Base-by-base conservation (phyloP, 2,888 invertebrate genomes). In the Dilophus febrilis region DNA sequence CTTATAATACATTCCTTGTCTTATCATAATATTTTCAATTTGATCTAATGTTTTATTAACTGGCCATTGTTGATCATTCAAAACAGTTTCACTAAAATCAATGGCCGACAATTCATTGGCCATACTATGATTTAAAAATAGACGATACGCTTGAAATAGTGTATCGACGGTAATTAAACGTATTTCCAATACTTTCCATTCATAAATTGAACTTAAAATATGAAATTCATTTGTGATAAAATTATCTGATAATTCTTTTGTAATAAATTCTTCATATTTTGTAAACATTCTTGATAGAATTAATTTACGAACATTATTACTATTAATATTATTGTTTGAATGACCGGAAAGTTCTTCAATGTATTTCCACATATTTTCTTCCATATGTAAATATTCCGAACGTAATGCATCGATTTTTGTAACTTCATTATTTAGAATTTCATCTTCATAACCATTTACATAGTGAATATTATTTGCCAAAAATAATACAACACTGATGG, bases 91-190 rank as follows among this genome's bases (percentile, higher is more conserved):
- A 1, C 76, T 71, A 45, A 85, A 58, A 56, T 79, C 76, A 40
- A 70, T 54, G 69, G 79, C 67, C 5, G 71, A 67, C 33, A 65
- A 63, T 42, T 64, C 57, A 37, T 64, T 55, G 53, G 61, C 27
- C 55, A 54, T 35, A 63, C 61, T 16, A 36, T 45, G 43, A 35
- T 44, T 40, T 13, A 41, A 32, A 43, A 26, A 48, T 55, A 74
- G 65, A 41, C 75, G 60, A 54, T 78, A 84, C 35, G 68, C 70
- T 45, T 68, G 70, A 55, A 82, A 84, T 39, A 80, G 57, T 1
- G 72, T 72, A 45, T 77, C 72, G 26, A 85, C 65, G 14, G 69
- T 60, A 35, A 68, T 62, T 49, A 80, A 54, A 53, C 77, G 75
- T 27, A 68, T 65, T 42, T 72, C 65, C 2, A 74, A 64, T 40